Evolutionary conservation across 2,113 vertebrate genomes (phyloP).

Genomic region (Aepyceros melampus): DNA sequence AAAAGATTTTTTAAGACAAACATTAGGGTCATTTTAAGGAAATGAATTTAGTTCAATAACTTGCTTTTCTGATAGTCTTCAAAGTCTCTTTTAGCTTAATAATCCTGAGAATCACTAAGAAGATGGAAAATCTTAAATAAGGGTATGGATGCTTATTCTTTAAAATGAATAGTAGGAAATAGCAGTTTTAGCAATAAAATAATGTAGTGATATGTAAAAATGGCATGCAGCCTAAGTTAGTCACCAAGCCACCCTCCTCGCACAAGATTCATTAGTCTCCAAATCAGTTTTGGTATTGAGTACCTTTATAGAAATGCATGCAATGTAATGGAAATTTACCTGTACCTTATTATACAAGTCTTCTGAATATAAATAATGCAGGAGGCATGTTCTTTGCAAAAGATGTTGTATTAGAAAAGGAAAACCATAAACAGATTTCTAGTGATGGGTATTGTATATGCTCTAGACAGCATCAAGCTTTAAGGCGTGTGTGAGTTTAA

Average conservation of each 20-base stretch:
- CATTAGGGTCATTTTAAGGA: background rate
- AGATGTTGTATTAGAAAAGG: slow-evolving; percentile 52
- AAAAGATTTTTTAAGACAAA: background rate
- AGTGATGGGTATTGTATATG: slow-evolving; percentile 16
- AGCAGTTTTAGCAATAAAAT: slow-evolving; percentile 24
- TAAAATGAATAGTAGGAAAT: slow-evolving; percentile 55
- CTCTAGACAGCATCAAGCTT: slow-evolving; percentile 27
- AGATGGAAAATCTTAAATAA: slow-evolving; percentile 35
- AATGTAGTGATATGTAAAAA: slow-evolving; percentile 1
- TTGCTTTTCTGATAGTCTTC: slow-evolving; percentile 20
- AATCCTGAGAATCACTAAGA: slow-evolving; percentile 43
- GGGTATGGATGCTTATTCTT: background rate
- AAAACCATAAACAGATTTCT: slow-evolving; percentile 46
- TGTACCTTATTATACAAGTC: slow-evolving; percentile 54
- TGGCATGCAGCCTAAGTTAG: background rate
- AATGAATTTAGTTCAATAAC: slow-evolving; percentile 6
- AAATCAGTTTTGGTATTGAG: background rate
- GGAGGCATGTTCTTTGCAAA: slow-evolving; percentile 31
- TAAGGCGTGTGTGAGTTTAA: background rate
- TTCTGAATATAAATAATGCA: slow-evolving; percentile 69
- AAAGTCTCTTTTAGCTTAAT: slow-evolving; percentile 29
- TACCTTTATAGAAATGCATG: slow-evolving; percentile 46
- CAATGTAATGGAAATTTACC: slow-evolving; percentile 39
- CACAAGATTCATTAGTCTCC: slow-evolving; percentile 34
- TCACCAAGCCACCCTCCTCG: background rate